Evolutionary conservation across 2,888 invertebrate genomes (phyloP).

Genomic region (Chrysolina americana): DNA sequence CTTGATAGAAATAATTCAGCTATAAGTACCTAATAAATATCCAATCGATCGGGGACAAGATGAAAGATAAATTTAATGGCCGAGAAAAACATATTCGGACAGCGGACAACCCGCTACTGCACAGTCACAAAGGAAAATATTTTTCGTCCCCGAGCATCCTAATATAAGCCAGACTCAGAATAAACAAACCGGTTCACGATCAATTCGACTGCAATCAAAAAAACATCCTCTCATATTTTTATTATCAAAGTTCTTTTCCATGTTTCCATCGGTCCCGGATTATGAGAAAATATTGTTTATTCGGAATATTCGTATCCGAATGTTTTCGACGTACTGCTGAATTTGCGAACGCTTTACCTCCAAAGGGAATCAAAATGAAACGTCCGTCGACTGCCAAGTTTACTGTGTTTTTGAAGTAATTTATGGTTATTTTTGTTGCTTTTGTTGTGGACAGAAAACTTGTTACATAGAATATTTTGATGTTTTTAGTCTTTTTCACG

Average conservation of each 20-base stretch:
- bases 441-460: too few species aligned
- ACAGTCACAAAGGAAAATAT: slow-evolving; percentile 19
- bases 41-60: neutral
- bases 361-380: neutral
- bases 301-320: neutral
- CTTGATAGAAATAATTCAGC: neutral
- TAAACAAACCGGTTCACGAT: slow-evolving; percentile 17
- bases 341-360: neutral
- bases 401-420: neutral
- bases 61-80: neutral
- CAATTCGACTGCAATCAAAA: slow-evolving; percentile 1
- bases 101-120: neutral
- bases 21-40: neutral
- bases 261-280: slow-evolving; percentile 7
- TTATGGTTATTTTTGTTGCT: neutral
- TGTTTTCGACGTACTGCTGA: neutral
- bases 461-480: too few species aligned
- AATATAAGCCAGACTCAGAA: slow-evolving; percentile 10
- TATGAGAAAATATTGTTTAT: slow-evolving; percentile 20
- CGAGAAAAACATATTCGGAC: slow-evolving; percentile 11
- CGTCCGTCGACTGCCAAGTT: neutral
- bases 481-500: too few species aligned
- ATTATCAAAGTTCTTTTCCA: slow-evolving; percentile 17
- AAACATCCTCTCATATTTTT: slow-evolving; percentile 22
- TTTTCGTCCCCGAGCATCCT: neutral